Base-by-base conservation (phyloP, 2,113 vertebrate species). In the Fulmarus glacialis region DNA sequence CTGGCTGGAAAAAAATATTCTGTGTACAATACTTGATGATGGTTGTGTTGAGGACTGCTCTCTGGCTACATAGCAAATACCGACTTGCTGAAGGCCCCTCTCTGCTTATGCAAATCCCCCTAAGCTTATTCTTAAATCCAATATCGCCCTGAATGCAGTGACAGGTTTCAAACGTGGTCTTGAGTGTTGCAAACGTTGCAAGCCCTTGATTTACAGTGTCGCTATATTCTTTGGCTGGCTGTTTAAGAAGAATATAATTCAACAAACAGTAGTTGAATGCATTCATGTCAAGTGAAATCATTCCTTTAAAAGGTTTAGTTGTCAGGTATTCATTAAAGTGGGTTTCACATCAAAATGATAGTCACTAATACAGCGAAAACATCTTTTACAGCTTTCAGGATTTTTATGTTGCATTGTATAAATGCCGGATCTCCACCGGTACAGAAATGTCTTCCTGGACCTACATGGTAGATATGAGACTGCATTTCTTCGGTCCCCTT, bases 281-380 rank as follows among this genome's bases (percentile, higher is more conserved):
- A 81, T 95, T 97, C 92, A 83, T 74, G 97, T 98, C 98, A 98
- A 97, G 94, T 34, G 63, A 98, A 98, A 98, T 98, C 84, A 96
- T 96, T 97, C 97, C 88, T 98, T 96, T 93, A 84, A 95, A 89
- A 97, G 92, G 45, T 95, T 98, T 97, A 81, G 93, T 98, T 98
- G 98, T 98, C 98, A 98, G 98, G 98, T 98, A 97, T 90, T 98
- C 98, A 98, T 98, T 98, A 98, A 97, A 98, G 94, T 29, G 24
- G 66, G 62, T 96, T 98, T 98, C 91, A 96, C 95, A 96, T 98
- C 97, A 98, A 97, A 98, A 97, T 97, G 97, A 98, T 98, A 92
- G 96, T 98, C 97, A 98, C 93, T 97, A 97, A 98, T 97, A 98
- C 83, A 95, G 75, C 66, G 60, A 98, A 98, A 98, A 98, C 95